These are phyloP conservation scores for Apodemia duryi DNA, from an alignment of 2,888 invertebrate genomes.

Conservation along the genomic window DNA sequence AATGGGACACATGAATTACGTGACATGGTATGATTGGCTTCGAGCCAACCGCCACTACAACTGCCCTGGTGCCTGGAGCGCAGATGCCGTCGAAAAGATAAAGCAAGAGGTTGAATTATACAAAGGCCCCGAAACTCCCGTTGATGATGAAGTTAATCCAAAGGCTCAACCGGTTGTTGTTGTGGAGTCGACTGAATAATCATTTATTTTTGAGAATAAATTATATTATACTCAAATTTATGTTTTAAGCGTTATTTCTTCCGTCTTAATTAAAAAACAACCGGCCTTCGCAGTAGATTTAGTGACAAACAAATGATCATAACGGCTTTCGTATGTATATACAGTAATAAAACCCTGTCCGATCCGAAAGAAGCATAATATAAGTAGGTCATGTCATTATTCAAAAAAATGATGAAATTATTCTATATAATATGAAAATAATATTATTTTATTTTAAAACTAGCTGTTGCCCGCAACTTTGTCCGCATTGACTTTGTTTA, in stretches of 20 bases:
- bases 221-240: neutral
- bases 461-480: too few relatives aligned
- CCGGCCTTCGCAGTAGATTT: too few relatives aligned
- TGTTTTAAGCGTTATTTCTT: neutral
- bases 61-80: slow-evolving; percentile 59
- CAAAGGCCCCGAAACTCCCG: neutral
- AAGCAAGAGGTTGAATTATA: slow-evolving; percentile 22
- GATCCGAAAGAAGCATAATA: too few relatives aligned
- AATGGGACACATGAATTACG: slow-evolving; percentile 67
- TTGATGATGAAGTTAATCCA: neutral
- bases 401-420: too few relatives aligned
- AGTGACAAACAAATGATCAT: too few relatives aligned
- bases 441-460: too few relatives aligned
- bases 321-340: too few relatives aligned
- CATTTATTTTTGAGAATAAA: neutral
- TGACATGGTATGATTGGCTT: slow-evolving; percentile 67
- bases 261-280: too few relatives aligned
- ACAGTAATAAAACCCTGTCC: too few relatives aligned
- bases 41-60: slow-evolving; percentile 69
- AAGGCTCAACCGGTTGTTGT: neutral
- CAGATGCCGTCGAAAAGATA: slow-evolving; percentile 15
- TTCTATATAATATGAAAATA: too few relatives aligned
- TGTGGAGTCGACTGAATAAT: neutral
- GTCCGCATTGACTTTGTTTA: too few relatives aligned
- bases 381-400: too few relatives aligned